A percentile compares a stretch with the other conserved stretches of the same genome.
phyloP scores from a whole-genome alignment of 2,113 vertebrate genomes.

The Progne subis region DNA sequence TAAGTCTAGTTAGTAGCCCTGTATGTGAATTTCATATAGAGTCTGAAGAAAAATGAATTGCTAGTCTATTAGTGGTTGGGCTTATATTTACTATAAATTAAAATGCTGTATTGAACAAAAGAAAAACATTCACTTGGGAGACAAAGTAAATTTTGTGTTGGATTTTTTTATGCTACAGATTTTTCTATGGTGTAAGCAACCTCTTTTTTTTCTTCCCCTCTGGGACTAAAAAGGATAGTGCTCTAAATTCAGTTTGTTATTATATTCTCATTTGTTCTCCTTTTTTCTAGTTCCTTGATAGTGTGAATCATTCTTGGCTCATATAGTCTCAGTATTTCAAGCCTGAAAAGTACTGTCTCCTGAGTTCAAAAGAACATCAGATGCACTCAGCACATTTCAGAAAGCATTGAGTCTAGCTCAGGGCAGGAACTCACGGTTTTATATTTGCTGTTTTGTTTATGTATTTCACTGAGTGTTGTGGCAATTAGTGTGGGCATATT shows the following conservation, averaged over 20 bases:
- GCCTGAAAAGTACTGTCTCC: constrained; percentile 1
- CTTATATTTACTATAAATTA: neutral
- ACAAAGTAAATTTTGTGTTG: neutral
- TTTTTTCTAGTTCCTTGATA: neutral
- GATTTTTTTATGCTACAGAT: neutral
- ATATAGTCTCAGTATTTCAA: neutral
- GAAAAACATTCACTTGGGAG: neutral
- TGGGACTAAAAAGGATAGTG: neutral
- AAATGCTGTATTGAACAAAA: neutral
- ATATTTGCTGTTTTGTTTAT: neutral
- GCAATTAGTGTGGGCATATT: neutral
- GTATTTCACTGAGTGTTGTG: neutral
- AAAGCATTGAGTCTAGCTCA: neutral
- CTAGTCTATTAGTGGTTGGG: neutral
- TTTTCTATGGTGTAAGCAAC: neutral
- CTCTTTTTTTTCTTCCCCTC: neutral
- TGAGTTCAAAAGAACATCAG: constrained; percentile 37
- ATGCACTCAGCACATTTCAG: neutral
- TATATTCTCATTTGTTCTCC: neutral
- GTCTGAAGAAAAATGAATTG: neutral
- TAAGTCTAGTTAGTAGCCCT: neutral
- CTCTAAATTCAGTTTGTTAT: constrained; percentile 20
- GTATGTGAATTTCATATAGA: neutral
- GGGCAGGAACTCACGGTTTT: neutral
- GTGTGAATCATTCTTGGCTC: constrained; percentile 45